These are phyloP conservation scores for Argyra leucocephala DNA, from an alignment of 2,888 invertebrate genomes.

Conservation along the genomic window DNA sequence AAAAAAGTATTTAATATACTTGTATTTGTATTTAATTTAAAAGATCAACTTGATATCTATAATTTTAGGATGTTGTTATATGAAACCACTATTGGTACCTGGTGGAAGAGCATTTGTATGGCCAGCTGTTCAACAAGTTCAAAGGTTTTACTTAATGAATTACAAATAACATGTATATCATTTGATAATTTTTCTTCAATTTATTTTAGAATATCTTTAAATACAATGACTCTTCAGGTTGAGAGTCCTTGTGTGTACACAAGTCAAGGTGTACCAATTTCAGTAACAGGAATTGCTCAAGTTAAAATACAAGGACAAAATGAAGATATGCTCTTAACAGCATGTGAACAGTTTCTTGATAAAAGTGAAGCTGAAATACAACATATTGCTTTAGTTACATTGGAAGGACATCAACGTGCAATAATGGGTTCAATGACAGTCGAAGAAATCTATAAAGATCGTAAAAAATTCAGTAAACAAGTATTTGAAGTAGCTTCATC, in stretches of 20 bases:
- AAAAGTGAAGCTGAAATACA: slow-evolving; percentile 81
- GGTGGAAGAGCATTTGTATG: slow-evolving; percentile 96
- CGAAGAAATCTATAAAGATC: slow-evolving; percentile 91
- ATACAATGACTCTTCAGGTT: slow-evolving; percentile 94
- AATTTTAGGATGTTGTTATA: slow-evolving; percentile 82
- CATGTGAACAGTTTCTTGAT: slow-evolving; percentile 89
- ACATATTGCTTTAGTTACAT: slow-evolving; percentile 80
- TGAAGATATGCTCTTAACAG: slow-evolving; percentile 65
- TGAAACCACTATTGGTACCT: slow-evolving; percentile 84
- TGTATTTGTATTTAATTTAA: too few species aligned
- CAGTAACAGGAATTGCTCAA: slow-evolving; percentile 95
- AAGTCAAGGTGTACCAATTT: slow-evolving; percentile 91
- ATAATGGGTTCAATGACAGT: slow-evolving; percentile 97
- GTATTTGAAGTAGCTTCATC: slow-evolving; percentile 93
- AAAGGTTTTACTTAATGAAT: slow-evolving; percentile 48
- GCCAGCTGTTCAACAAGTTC: slow-evolving; percentile 82
- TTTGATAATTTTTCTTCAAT: background rate
- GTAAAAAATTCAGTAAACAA: slow-evolving; percentile 89
- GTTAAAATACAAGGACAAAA: slow-evolving; percentile 72
- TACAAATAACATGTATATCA: background rate
- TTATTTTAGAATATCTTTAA: slow-evolving; percentile 73
- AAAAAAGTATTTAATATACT: too few species aligned
- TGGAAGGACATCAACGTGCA: slow-evolving; percentile 89
- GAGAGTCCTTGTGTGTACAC: slow-evolving; percentile 94
- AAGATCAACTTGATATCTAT: too few species aligned